These are phyloP conservation scores for Chaitophorus viminalis DNA, from an alignment of 2,888 invertebrate genomes.

Conservation along the genomic window DNA sequence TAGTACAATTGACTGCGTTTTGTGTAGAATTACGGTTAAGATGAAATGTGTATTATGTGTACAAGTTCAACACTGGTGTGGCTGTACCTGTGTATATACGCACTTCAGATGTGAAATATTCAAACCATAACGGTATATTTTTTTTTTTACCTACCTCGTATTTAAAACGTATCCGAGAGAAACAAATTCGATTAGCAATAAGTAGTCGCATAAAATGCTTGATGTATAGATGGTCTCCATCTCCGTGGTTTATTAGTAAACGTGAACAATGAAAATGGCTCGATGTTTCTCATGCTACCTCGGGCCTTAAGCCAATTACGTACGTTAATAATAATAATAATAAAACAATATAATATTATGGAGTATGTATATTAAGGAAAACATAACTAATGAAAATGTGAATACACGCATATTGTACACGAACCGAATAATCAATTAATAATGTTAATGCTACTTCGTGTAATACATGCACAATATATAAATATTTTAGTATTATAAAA, in stretches of 20 bases:
- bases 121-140: neutral
- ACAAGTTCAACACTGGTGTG: neutral
- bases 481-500: too few species aligned
- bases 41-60: neutral
- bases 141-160: neutral
- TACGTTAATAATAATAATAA: neutral
- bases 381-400: neutral
- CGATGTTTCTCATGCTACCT: neutral
- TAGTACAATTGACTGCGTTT: too few species aligned
- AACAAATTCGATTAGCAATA: conserved; percentile 15
- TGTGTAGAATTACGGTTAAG: too few species aligned
- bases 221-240: neutral
- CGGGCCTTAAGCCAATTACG: conserved; percentile 34
- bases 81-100: too few species aligned
- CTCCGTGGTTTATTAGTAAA: neutral
- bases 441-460: too few species aligned
- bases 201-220: conserved; percentile 3
- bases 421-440: too few species aligned
- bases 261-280: neutral
- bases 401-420: neutral
- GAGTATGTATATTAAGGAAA: neutral
- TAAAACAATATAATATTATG: too few species aligned
- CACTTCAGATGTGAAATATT: neutral
- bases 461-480: too few species aligned
- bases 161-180: neutral